Evolutionary conservation across 2,797 vertebrate species (phyloP).

Genomic region (Poeciliopsis turneri): DNA sequence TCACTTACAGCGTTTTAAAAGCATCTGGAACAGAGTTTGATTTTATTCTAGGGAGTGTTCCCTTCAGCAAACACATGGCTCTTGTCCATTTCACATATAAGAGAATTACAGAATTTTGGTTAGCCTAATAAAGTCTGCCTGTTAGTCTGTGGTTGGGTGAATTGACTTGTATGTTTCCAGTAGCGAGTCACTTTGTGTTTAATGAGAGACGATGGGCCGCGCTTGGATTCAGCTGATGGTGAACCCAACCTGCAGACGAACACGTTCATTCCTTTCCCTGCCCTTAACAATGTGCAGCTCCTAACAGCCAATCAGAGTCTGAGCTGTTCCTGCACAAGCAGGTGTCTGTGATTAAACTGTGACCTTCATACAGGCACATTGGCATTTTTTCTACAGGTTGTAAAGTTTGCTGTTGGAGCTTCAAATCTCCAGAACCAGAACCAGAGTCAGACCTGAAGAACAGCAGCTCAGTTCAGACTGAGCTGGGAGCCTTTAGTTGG

Average conservation of each 20-base stretch:
- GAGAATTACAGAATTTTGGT: constrained; percentile 64
- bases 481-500: constrained; percentile 60
- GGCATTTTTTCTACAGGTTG: constrained; percentile 51
- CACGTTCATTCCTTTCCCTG: constrained; percentile 59
- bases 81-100: constrained; percentile 65
- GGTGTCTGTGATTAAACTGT: constrained; percentile 77
- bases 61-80: constrained; percentile 47
- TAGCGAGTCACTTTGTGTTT: constrained; percentile 68
- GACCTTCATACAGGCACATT: constrained; percentile 72
- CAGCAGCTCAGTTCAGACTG: constrained; percentile 72
- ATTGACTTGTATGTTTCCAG: constrained; percentile 71
- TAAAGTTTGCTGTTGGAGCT: too few relatives aligned
- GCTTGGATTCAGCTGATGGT: constrained; percentile 54
- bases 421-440: too few relatives aligned
- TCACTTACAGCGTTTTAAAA: constrained; percentile 1
- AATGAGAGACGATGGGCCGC: constrained; percentile 66
- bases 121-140: constrained; percentile 63
- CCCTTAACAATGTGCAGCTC: constrained; percentile 45
- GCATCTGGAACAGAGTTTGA: constrained; percentile 31
- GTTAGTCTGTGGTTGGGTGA: constrained; percentile 52
- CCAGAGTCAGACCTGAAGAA: constrained; percentile 62
- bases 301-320: constrained; percentile 62
- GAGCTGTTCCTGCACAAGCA: constrained; percentile 69
- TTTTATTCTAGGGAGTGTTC: constrained; percentile 45
- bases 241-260: constrained; percentile 49